Percentiles rank a stretch among this genome's conserved stretches.
Conservation (phyloP, 2,797 vertebrate species). For the Cyprinella venusta region DNA sequence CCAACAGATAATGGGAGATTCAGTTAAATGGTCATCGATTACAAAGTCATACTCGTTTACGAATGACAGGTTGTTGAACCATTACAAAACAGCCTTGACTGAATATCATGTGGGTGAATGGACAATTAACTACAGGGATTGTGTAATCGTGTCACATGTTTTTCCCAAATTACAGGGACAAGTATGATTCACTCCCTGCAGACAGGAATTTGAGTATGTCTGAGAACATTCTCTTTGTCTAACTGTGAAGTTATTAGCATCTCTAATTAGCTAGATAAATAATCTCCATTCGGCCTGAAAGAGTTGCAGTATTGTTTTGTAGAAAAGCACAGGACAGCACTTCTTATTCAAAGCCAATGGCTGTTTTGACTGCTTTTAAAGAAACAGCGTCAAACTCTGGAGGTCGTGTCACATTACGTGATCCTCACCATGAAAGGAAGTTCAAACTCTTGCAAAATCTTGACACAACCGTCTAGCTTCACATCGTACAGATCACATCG, state of each 20-base stretch:
- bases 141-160: conserved; percentile 1
- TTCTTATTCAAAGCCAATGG: conserved; percentile 17
- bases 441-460: not conserved
- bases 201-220: not conserved
- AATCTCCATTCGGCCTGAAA: not conserved
- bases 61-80: conserved; percentile 43
- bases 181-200: not conserved
- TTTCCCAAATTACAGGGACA: not conserved
- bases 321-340: conserved; percentile 22
- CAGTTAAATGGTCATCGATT: not conserved
- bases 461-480: not conserved
- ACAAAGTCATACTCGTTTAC: conserved; percentile 57
- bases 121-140: not conserved
- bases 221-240: not conserved
- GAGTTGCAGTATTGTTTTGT: not conserved
- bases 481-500: not conserved
- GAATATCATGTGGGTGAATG: not conserved
- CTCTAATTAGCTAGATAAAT: not conserved
- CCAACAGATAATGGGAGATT: not conserved
- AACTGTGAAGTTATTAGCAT: not conserved
- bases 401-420: not conserved
- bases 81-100: conserved; percentile 45
- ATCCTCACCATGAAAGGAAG: not conserved
- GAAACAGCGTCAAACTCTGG: not conserved
- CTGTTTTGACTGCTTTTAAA: conserved; percentile 8